Base-by-base conservation (phyloP, 2,797 vertebrate genomes). In the Girardinus metallicus region DNA sequence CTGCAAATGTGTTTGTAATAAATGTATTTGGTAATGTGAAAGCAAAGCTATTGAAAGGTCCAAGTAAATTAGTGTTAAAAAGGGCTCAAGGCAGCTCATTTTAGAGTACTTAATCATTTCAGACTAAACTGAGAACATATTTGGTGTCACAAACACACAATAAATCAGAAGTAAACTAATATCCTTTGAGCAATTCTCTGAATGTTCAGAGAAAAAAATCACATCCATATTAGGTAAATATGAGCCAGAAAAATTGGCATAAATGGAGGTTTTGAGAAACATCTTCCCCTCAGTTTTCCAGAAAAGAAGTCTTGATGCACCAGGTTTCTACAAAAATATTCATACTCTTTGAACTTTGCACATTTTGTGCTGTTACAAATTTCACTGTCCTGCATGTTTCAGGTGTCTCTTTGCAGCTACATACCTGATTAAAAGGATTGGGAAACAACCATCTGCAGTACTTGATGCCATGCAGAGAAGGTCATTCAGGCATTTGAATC, bases 1-100 rank as follows among this genome's bases (percentile, higher is more conserved):
- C 41, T 77, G 81, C 83, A 85, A 90, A 90, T 89, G 80, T 80
- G 79, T 82, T 81, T 85, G 81, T 68, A 47, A 75, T 26, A 34
- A 21, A 74, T 64, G 72, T 55, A 75, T 88, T 86, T 85, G 75
- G 74, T 60, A 85, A 90, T 87, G 86, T 84, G 83, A 81, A 88
- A 93, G 92, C 74, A 87, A 74, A 84, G 78, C 81, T 83, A 87
- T 80, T 92, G 90, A 91, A 82, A 86, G 86, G 43, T 21, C 82
- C 80, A 89, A 85, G 83, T 80, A 91, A 91, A 90, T 93, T 74
- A 89, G 75, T 81, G 83, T 26, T 87, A 78, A 75, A 72, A 74
- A 86, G 70, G 51, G 80, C 85, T 93, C 55, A 77, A 78, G 73
- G 86, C 77, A 79, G 78, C 72, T 83, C 44, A n/a, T 83, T 64